Base-by-base conservation (phyloP, 2,797 vertebrate genomes). In the Bradypus variegatus region DNA sequence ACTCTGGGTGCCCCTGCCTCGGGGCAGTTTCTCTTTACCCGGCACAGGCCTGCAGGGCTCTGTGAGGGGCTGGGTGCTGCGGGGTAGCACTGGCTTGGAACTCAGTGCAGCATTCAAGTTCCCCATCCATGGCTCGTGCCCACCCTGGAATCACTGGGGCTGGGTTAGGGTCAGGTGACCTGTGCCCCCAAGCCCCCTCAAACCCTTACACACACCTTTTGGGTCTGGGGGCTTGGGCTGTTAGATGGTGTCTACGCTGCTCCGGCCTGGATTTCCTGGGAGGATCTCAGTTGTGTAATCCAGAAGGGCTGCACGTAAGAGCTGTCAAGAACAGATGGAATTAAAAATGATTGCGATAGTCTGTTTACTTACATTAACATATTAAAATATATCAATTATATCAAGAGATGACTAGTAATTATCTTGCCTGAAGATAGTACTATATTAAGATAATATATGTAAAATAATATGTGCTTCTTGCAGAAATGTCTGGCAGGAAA, bases 401-500 rank as follows among this genome's bases (percentile, higher is more conserved):
- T 50, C 14, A 50, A 50, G 50, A 50, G 50, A 50, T 50, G 50
- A 50, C 6, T 55, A 31, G 91, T 75, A 48, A 60, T 75, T 53
- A 72, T 29, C 60, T 88, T 50, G 65, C 64, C 38, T n/a, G n/a
- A n/a, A 41, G 69, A 25, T 41, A 25, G 64, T 53, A 55, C 65
- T 33, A n/a, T 76, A 69, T 93, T 91, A 87, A 86, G 89, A 89
- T 53, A 31, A 7, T 79, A 29, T 33, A 29, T 23, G 76, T 48
- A 90, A 94, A 90, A 86, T 72, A 91, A 86, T 36, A 77, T 38
- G 36, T n/a, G 70, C 23, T 78, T 78, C 36, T 38, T 88, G 27
- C 38, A 79, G 64, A 45, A 90, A 80, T 83, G n/a, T 76, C 60
- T 62, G 50, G 53, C 33, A 29, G 65, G 69, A 80, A 93, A 88